Percentiles rank a stretch among this genome's conserved stretches.
Conservation (phyloP, 2,888 invertebrate species). For the Venusia cambrica region DNA sequence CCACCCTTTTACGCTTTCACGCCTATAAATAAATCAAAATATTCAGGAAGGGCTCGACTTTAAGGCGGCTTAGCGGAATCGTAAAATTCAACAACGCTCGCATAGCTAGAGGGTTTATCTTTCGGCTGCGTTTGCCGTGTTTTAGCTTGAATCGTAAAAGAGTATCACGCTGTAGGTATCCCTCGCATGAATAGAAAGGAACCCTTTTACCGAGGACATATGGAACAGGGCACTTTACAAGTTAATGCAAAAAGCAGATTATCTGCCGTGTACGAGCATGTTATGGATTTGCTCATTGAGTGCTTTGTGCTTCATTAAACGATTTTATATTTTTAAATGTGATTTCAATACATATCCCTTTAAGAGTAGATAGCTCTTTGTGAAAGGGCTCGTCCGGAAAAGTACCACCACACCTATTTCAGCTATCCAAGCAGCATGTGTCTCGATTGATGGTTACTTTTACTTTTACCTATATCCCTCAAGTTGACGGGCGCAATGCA, state of each 20-base stretch:
- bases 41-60: constrained; percentile 79
- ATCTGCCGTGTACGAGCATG: constrained; percentile 46
- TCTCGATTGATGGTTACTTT: too few relatives aligned
- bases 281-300: constrained; percentile 25
- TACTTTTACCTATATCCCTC: too few relatives aligned
- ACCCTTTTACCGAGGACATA: constrained; percentile 69
- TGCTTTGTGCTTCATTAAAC: constrained; percentile 20
- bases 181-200: constrained; percentile 68
- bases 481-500: too few relatives aligned
- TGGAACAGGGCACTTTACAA: constrained; percentile 64
- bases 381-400: too few relatives aligned
- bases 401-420: too few relatives aligned
- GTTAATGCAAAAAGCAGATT: constrained; percentile 66
- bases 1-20: constrained; percentile 76
- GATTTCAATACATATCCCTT: constrained; percentile 3
- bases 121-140: constrained; percentile 67
- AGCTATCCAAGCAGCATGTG: too few relatives aligned
- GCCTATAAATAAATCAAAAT: constrained; percentile 81
- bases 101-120: constrained; percentile 72
- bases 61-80: constrained; percentile 80
- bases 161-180: constrained; percentile 56
- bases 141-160: constrained; percentile 77
- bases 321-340: constrained; percentile 9
- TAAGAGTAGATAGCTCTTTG: too few relatives aligned
- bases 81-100: constrained; percentile 79